Conservation (phyloP, 2,888 invertebrate genomes). For the Tachina grossa region DNA sequence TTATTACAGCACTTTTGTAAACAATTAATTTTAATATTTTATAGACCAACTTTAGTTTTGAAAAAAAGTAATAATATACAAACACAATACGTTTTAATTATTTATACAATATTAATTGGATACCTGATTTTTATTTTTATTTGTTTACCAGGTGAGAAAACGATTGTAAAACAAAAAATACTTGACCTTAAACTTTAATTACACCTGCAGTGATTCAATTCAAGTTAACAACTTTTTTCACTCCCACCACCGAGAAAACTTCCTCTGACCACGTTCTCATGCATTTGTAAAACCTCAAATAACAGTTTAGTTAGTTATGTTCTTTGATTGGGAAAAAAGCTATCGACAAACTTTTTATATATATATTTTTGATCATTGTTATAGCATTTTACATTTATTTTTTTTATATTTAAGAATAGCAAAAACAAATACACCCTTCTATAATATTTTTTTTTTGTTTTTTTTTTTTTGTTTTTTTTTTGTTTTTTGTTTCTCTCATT, state of each 20-base stretch:
- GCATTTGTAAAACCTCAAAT: constrained; percentile 47
- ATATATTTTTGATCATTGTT: constrained; percentile 27
- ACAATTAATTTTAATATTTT: constrained; percentile 8
- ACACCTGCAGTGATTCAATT: constrained; percentile 56
- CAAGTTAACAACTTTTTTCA: constrained; percentile 13
- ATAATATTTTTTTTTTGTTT: constrained; percentile 32
- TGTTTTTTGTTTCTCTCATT: constrained; percentile 19
- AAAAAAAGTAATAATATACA: not conserved
- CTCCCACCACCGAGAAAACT: not conserved
- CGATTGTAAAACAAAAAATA: constrained; percentile 20
- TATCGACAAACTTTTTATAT: constrained; percentile 62
- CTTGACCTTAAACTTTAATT: constrained; percentile 71
- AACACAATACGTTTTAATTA: not conserved
- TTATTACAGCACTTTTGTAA: not conserved
- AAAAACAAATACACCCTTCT: constrained; percentile 56
- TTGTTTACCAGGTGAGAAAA: constrained; percentile 15
- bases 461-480: too few relatives aligned
- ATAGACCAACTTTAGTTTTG: not conserved
- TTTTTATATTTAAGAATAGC: constrained; percentile 3
- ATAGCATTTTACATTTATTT: constrained; percentile 51
- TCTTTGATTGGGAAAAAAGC: constrained; percentile 64
- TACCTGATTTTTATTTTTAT: constrained; percentile 2
- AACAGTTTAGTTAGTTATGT: constrained; percentile 39
- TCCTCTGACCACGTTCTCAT: not conserved
- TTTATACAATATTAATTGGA: constrained; percentile 34